Evolutionary conservation across 2,888 invertebrate genomes (phyloP).

Genomic region (Troides aeacus): DNA sequence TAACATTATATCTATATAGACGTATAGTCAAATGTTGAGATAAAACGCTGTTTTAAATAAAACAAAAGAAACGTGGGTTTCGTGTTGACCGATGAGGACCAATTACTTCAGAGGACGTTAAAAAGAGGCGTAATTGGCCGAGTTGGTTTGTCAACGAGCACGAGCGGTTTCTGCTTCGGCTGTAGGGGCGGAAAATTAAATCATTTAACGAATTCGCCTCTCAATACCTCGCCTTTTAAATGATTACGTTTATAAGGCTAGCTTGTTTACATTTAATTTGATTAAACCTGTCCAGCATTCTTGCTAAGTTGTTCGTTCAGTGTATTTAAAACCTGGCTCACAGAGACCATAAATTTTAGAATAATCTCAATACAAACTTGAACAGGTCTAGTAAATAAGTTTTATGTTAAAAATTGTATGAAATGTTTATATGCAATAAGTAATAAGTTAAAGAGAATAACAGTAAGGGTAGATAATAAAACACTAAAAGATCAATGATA

Average conservation of each 20-base stretch:
- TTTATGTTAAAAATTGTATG: no score
- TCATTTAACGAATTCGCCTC: conserved; percentile 38
- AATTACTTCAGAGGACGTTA: conserved; percentile 64
- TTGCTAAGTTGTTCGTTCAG: neutral
- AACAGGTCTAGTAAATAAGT: no score
- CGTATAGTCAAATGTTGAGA: neutral
- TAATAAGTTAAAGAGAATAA: no score
- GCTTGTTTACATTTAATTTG: neutral
- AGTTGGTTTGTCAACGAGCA: conserved; percentile 66
- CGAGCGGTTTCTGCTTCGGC: conserved; percentile 63
- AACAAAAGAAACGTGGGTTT: neutral
- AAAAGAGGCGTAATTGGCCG: conserved; percentile 69
- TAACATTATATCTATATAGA: neutral
- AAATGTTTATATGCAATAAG: no score
- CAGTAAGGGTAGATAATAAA: no score
- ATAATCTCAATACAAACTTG: no score
- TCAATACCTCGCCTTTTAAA: conserved; percentile 2
- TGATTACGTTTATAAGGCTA: neutral
- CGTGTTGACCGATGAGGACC: conserved; percentile 53
- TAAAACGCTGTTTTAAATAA: conserved; percentile 3
- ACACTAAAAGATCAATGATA: no score
- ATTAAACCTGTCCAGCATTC: neutral
- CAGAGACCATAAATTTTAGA: neutral
- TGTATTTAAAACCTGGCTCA: neutral
- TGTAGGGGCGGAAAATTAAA: conserved; percentile 57